A percentile compares a stretch with the other conserved stretches of the same genome.
These are phyloP conservation scores for Mayetiola destructor DNA, from an alignment of 2,888 invertebrate genomes.

Conservation along the genomic window DNA sequence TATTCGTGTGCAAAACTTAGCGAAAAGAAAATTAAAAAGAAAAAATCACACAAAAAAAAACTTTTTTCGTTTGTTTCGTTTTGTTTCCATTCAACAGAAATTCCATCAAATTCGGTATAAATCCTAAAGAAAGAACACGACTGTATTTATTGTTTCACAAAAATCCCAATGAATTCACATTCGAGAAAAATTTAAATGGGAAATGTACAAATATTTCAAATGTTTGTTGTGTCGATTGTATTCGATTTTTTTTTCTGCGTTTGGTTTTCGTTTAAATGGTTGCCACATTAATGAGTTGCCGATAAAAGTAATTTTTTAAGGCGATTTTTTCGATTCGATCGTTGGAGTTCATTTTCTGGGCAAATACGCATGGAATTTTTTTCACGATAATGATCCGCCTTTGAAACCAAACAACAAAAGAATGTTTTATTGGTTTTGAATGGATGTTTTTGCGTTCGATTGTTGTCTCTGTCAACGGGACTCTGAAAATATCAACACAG, in stretches of 20 bases:
- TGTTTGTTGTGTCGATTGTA: not conserved
- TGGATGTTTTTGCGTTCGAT: too few relatives aligned
- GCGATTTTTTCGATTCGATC: too few relatives aligned
- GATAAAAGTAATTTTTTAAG: constrained; percentile 11
- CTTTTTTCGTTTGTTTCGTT: not conserved
- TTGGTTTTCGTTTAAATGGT: too few relatives aligned
- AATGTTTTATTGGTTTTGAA: too few relatives aligned
- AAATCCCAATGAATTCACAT: not conserved
- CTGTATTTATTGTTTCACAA: constrained; percentile 2
- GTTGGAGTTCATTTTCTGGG: too few relatives aligned
- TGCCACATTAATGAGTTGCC: constrained; percentile 1
- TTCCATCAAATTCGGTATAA: not conserved
- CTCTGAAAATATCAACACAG: too few relatives aligned
- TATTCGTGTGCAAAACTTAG: not conserved
- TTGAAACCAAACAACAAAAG: too few relatives aligned
- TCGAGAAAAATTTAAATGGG: not conserved
- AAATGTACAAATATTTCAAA: not conserved
- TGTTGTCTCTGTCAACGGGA: too few relatives aligned
- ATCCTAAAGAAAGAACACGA: not conserved
- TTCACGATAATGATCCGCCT: too few relatives aligned
- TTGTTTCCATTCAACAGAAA: not conserved
- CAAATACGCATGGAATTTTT: too few relatives aligned
- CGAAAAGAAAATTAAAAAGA: too few relatives aligned
- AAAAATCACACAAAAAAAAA: not conserved
- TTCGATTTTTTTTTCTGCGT: too few relatives aligned